These are phyloP conservation scores for Argynnis bischoffii DNA, from an alignment of 2,888 invertebrate genomes.

Conservation along the genomic window DNA sequence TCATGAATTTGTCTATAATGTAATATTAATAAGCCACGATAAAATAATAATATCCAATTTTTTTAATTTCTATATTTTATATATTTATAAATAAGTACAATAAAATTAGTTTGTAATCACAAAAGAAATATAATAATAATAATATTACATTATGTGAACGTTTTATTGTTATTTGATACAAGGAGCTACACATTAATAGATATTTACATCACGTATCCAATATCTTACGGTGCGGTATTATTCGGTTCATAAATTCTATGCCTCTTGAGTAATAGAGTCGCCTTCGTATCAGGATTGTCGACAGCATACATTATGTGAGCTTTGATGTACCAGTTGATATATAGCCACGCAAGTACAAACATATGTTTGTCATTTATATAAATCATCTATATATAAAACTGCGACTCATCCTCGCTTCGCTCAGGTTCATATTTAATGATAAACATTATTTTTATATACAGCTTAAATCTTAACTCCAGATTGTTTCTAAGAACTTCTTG, in stretches of 20 bases:
- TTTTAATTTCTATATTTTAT: too few relatives aligned
- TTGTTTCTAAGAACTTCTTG: too few relatives aligned
- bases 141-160: neutral
- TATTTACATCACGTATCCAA: constrained; percentile 70
- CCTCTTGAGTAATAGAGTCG: constrained; percentile 66
- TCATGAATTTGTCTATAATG: too few relatives aligned
- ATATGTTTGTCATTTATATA: neutral
- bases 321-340: constrained; percentile 6
- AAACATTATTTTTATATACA: too few relatives aligned
- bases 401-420: too few relatives aligned
- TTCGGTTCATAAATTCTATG: constrained; percentile 73
- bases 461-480: too few relatives aligned
- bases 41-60: too few relatives aligned
- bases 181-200: constrained; percentile 43
- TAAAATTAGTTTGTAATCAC: too few relatives aligned
- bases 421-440: too few relatives aligned
- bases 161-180: constrained; percentile 13
- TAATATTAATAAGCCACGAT: too few relatives aligned
- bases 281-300: constrained; percentile 64
- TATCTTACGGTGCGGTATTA: constrained; percentile 68
- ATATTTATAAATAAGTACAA: too few relatives aligned
- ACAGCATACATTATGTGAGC: constrained; percentile 68
- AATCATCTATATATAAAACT: neutral
- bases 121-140: too few relatives aligned
- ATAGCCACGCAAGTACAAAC: constrained; percentile 6